Conservation (phyloP, 2,797 vertebrate species). For the Xiphophorus birchmanni region DNA sequence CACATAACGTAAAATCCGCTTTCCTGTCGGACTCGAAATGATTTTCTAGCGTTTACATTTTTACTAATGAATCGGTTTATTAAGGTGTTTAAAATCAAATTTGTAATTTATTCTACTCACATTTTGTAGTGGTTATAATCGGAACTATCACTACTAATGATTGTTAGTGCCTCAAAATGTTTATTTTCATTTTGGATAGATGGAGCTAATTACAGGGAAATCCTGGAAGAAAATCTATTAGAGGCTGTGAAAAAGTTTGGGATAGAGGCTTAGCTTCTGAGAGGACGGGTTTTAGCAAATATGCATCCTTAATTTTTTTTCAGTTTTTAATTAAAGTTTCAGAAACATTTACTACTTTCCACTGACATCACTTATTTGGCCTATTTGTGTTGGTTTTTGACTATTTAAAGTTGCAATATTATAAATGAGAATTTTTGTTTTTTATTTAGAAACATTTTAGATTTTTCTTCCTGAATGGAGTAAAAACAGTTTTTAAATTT, state of each 20-base stretch:
- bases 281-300: too few relatives aligned
- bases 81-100: background rate
- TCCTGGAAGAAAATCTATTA: background rate
- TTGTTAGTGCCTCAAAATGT: background rate
- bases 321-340: too few relatives aligned
- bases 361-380: background rate
- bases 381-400: too few relatives aligned
- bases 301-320: too few relatives aligned
- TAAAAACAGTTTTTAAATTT: too few relatives aligned
- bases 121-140: background rate
- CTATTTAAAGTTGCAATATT: too few relatives aligned
- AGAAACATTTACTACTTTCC: too few relatives aligned
- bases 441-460: too few relatives aligned
- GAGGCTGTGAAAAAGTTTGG: background rate
- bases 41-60: background rate
- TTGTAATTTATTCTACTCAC: background rate
- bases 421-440: too few relatives aligned
- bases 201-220: background rate
- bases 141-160: background rate
- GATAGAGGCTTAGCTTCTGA: background rate
- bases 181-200: background rate
- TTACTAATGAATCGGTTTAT: background rate
- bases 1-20: constrained; percentile 8
- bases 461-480: too few relatives aligned
- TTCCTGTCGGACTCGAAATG: background rate